phyloP scores from a whole-genome alignment of 2,888 invertebrate species.

The Caenorhabditis plicata region DNA sequence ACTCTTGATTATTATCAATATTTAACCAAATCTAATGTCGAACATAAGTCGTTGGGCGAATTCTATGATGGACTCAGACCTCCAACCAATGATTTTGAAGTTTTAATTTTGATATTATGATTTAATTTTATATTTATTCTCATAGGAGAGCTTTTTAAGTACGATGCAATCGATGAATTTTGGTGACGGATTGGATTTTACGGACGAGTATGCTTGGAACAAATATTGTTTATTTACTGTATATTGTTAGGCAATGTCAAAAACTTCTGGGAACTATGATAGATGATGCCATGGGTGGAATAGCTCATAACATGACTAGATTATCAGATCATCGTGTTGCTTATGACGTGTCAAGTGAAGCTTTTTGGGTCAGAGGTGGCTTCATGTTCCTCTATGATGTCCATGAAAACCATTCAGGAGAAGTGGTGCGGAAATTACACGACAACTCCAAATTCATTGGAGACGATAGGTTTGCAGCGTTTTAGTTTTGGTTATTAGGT shows the following conservation, averaged over 20 bases:
- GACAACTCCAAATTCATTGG: slow-evolving; percentile 52
- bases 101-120: neutral
- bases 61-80: slow-evolving; percentile 43
- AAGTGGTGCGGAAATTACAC: slow-evolving; percentile 24
- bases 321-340: slow-evolving; percentile 40
- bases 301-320: slow-evolving; percentile 40
- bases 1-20: slow-evolving; percentile 55
- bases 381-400: slow-evolving; percentile 58
- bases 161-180: slow-evolving; percentile 17
- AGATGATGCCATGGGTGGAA: slow-evolving; percentile 40
- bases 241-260: slow-evolving; percentile 9
- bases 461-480: slow-evolving; percentile 51
- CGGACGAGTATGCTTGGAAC: slow-evolving; percentile 6
- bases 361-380: slow-evolving; percentile 63
- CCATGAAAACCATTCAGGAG: slow-evolving; percentile 32
- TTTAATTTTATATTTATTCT: no score
- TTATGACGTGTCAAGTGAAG: slow-evolving; percentile 51
- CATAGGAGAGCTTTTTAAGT: slow-evolving; percentile 3
- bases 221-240: neutral
- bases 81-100: slow-evolving; percentile 40
- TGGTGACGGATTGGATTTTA: slow-evolving; percentile 11
- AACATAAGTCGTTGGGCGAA: slow-evolving; percentile 37
- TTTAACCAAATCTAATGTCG: slow-evolving; percentile 58
- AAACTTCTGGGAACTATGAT: slow-evolving; percentile 29
- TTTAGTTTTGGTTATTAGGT: neutral